Base-by-base conservation (phyloP, 2,797 vertebrate species). In the Helarctos malayanus region DNA sequence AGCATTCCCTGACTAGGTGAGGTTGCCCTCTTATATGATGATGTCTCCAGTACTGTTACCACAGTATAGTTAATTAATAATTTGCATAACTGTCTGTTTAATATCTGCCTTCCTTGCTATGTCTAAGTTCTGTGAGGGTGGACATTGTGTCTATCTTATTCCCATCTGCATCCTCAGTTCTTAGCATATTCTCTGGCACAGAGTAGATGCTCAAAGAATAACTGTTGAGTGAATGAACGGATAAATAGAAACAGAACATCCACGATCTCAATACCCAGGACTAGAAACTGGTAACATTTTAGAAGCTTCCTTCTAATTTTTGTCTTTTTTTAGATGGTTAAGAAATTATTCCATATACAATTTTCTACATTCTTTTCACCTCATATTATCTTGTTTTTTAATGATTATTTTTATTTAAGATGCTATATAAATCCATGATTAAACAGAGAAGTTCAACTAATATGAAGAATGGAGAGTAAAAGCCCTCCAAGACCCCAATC, bases 361-460 rank as follows among this genome's bases (percentile, higher is more conserved):
- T 81, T 86, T 89, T 84, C n/a, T 95, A 56, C 9, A 32, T 9
- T 86, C 32, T 92, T 91, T 89, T 94, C 52, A 76, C 52, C 93
- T 95, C 91, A 35, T 63, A 47, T 61, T 73, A 91, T 2, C 7
- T 76, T 27, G 5, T 41, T 93, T 93, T 81, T 94, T 92, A 63
- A 57, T 82, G 71, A 29, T 68, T 93, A n/a, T 45, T 89, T 92
- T 92, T 63, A 91, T 29, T 79, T 75, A 78, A 78, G 57, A 84
- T 75, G 85, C 11, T 76, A 59, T 54, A 59, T 32, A 65, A 78
- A 85, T 76, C 41, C 8, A 69, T 38, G 45, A 94, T 90, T 84
- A 88, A 96, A 84, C 16, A 56, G 69, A 95, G 54, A 79, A 16
- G 25, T 63, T 92, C 76, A 95, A 80, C 15, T 75, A 80, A 85